Evolutionary conservation across 2,113 vertebrate genomes (phyloP), one percentile per base, ranked within the genome.

Genomic region (Hemiscyllium ocellatum): DNA sequence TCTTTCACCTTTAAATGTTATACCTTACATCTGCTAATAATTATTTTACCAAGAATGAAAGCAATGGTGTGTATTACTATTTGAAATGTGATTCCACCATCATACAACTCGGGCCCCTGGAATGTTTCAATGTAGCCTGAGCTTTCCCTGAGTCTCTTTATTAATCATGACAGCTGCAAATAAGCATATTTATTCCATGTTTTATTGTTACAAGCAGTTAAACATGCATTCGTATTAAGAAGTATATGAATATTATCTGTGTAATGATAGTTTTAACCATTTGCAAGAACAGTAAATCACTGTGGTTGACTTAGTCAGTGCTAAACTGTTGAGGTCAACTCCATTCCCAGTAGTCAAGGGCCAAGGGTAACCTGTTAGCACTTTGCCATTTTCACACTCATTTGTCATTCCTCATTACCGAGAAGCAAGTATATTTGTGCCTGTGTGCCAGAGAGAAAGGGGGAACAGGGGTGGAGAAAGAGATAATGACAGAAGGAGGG

Each of bases 371-470:
- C 50, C 95, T 91, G 94, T 29, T 86, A 94, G 93, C 61, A 50
- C 33, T 66, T 86, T 96, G 96, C 80, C 86, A n/a, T 93, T 95
- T 90, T 89, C 96, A 65, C 90, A 56, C 65, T 95, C 94, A 76
- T 96, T 95, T 78, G 78, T 96, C 76, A 83, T 94, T 33, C 65
- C 86, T 24, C 86, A 85, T 17, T 76, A 50, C 26, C 69, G 95
- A 80, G 96, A 87, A 94, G 96, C 80, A 83, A 83, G 37, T 83
- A 42, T 83, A 83, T 83, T 83, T 83, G 37, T 22, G 80, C 4
- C 1, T 47, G 17, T 47, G 85, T 96, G 76, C 37, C 70, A 78
- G 52, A 91, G 87, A 95, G 95, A 89, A 85, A 66, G 47, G 26
- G 86, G 22, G 33, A 33, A 33, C 7, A 29, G 86, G 50, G 26